These are phyloP conservation scores for Callorhinus ursinus DNA, from an alignment of 2,113 vertebrate genomes.

Conservation along the genomic window DNA sequence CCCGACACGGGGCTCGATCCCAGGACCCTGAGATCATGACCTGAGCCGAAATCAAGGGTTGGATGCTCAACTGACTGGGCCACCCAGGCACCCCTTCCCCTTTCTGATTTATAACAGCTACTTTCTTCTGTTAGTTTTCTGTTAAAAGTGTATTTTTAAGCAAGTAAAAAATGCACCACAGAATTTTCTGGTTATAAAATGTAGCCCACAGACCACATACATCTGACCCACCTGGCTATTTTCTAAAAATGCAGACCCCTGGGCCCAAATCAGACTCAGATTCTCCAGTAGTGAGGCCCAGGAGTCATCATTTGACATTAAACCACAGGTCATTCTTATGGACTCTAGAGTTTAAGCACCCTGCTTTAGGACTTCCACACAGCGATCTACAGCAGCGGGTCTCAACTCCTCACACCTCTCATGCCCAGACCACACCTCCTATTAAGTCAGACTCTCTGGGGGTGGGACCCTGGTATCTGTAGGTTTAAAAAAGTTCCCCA, in stretches of 20 bases:
- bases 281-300: background rate
- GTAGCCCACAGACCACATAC: background rate
- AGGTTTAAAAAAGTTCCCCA: background rate
- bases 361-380: background rate
- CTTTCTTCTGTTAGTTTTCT: background rate
- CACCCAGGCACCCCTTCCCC: background rate
- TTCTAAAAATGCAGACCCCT: background rate
- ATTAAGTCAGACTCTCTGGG: background rate
- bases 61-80: background rate
- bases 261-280: background rate
- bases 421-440: background rate
- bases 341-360: background rate
- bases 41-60: background rate
- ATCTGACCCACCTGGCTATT: background rate
- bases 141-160: background rate
- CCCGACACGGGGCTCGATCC: background rate
- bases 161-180: background rate
- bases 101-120: background rate
- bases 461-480: background rate
- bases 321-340: background rate
- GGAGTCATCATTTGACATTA: background rate
- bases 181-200: background rate
- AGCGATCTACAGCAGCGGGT: background rate
- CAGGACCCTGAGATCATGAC: background rate
- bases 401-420: background rate